phyloP scores from a whole-genome alignment of 2,113 vertebrate species.

The Talpa occidentalis region DNA sequence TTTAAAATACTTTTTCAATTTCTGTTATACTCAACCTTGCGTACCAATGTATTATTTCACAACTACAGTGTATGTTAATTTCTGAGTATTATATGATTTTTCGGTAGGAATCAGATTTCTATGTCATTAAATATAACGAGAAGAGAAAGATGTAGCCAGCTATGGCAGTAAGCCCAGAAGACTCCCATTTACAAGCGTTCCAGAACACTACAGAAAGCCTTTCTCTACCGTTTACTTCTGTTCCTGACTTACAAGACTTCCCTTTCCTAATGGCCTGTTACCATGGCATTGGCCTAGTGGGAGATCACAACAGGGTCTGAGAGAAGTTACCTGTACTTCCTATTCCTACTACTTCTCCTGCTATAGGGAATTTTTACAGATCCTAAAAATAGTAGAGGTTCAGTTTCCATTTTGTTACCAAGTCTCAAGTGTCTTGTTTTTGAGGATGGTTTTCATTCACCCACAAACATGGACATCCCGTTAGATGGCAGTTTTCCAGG shows the following conservation, averaged over 20 bases:
- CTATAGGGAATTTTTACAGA: neutral
- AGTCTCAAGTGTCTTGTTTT: neutral
- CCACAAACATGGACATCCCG: neutral
- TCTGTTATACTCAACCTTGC: neutral
- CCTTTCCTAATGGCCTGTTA: neutral
- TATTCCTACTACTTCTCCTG: neutral
- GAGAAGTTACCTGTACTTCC: neutral
- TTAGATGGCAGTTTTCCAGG: neutral
- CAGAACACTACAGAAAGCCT: neutral
- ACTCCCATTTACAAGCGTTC: neutral
- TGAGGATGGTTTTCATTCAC: neutral
- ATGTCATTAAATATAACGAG: neutral
- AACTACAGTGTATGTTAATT: neutral
- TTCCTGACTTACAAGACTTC: neutral
- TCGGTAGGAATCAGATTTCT: neutral
- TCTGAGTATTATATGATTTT: neutral
- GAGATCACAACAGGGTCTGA: neutral
- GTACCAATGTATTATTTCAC: slow-evolving; percentile 15
- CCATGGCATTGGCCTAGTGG: neutral
- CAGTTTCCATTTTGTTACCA: neutral
- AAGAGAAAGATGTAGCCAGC: neutral
- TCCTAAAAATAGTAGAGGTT: neutral
- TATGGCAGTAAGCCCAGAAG: neutral
- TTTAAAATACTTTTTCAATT: neutral
- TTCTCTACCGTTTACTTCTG: neutral